phyloP scores from a whole-genome alignment of 2,113 vertebrate genomes.

The Lepus americanus region DNA sequence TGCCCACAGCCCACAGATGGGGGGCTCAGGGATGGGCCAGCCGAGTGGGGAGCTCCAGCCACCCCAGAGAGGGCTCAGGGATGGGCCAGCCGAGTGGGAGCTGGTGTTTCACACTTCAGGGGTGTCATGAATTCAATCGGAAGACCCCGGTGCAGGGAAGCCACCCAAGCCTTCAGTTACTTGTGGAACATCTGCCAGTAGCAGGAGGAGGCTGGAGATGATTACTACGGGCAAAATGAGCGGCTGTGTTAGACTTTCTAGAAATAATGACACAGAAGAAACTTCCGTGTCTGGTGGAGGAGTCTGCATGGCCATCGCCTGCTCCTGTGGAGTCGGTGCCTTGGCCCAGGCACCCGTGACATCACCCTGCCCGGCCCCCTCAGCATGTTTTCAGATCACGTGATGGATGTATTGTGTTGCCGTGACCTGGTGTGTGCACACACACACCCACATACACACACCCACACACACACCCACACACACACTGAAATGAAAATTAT shows the following conservation, averaged over 20 bases:
- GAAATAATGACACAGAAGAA: neutral
- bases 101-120: neutral
- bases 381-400: neutral
- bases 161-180: constrained; percentile 20
- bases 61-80: too few species aligned
- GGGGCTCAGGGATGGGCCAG: too few species aligned
- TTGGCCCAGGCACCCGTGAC: neutral
- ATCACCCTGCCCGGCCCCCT: neutral
- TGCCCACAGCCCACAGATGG: rapidly evolving
- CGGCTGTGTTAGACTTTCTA: neutral
- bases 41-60: neutral
- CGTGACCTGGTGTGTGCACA: neutral
- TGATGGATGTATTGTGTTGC: neutral
- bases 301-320: neutral
- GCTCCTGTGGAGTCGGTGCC: neutral
- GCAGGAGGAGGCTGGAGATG: constrained; percentile 24
- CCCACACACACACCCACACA: neutral
- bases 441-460: neutral
- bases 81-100: neutral
- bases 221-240: constrained; percentile 1
- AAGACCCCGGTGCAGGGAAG: constrained; percentile 5
- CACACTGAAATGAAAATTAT: neutral
- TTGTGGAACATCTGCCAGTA: constrained; percentile 54
- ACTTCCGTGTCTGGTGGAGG: neutral
- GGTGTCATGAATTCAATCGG: constrained; percentile 57